Base-by-base conservation (phyloP, 2,797 vertebrate genomes). In the Hyperoplus lanceolatus region DNA sequence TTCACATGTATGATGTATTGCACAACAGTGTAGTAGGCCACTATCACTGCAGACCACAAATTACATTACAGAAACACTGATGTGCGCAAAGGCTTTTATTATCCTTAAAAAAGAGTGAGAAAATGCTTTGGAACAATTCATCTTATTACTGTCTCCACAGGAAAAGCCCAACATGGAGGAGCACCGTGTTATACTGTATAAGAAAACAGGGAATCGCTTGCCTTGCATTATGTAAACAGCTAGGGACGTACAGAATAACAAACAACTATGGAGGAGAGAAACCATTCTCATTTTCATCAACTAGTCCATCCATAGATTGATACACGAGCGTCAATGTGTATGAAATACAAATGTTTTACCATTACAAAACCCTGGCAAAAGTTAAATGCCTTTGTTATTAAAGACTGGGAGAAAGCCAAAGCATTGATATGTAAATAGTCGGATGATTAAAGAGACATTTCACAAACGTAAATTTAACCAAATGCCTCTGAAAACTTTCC, bases 91-190 rank as follows among this genome's bases (percentile, higher is more conserved):
- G 3, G 29, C 29, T 29, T 29, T 49, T 65, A 43, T 64, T 69
- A 57, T 70, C 49, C 12, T 66, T 29, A 29, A 29, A 82, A 69
- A 61, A 46, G 46, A 59, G 58, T 66, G 65, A 73, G 38, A 73
- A 41, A 38, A 18, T 50, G 57, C 46, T 69, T 63, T 55, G 12
- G 18, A 77, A 73, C 42, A 72, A 73, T 61, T 16, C 45, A 65
- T 58, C 59, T 73, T 66, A 70, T 68, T 49, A 60, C 50, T n/a
- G 0, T 56, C 60, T 63, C 38, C 55, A 49, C 42, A 79, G 42
- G 58, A 15, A 79, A 70, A 77, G 29, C 42, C 16, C 65, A 57
- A 58, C 51, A 60, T 60, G 11, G 45, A 75, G 53, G 51, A 55
- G 62, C 72, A 62, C 6, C 50, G 15, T 57, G 4, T 76, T 70